A percentile compares a stretch with the other conserved stretches of the same genome.
phyloP scores from a whole-genome alignment of 2,888 invertebrate genomes.

The Chymomyza caudatula region DNA sequence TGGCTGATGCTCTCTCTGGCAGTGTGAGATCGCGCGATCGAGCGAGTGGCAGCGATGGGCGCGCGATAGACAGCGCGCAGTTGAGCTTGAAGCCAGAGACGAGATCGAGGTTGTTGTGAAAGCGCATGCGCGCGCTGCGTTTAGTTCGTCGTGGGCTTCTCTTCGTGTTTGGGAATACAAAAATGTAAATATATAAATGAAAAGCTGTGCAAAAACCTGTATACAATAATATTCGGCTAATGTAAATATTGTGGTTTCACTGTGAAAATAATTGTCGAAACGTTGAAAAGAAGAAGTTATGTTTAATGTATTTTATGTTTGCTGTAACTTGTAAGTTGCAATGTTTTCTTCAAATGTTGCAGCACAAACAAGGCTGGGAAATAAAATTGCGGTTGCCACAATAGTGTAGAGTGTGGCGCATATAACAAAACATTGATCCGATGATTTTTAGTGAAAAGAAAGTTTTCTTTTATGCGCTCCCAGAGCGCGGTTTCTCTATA shows the following conservation, averaged over 20 bases:
- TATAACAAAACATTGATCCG: not conserved
- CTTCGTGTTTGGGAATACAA: not conserved
- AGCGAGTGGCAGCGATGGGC: not conserved
- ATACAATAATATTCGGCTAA: not conserved
- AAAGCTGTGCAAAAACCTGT: not conserved
- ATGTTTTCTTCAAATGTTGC: not conserved
- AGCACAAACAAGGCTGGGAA: not conserved
- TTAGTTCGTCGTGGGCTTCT: conserved; percentile 18
- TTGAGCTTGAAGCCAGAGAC: not conserved
- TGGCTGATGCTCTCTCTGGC: not conserved
- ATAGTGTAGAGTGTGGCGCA: not conserved
- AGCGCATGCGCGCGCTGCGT: conserved; percentile 42
- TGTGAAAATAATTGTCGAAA: not conserved
- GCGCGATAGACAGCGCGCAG: not conserved
- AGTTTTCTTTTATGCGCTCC: not conserved
- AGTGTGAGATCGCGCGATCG: too few relatives aligned
- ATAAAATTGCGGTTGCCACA: not conserved
- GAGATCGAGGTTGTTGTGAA: conserved; percentile 49
- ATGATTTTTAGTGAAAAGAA: not conserved
- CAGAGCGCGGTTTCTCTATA: not conserved
- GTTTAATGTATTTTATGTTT: not conserved
- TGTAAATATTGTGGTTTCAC: not conserved
- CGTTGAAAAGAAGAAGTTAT: not conserved
- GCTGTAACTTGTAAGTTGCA: not conserved
- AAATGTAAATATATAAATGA: not conserved